Evolutionary conservation across 2,888 invertebrate genomes (phyloP), one percentile per base, ranked within the genome.

Genomic region (Epirrhoe tristata): DNA sequence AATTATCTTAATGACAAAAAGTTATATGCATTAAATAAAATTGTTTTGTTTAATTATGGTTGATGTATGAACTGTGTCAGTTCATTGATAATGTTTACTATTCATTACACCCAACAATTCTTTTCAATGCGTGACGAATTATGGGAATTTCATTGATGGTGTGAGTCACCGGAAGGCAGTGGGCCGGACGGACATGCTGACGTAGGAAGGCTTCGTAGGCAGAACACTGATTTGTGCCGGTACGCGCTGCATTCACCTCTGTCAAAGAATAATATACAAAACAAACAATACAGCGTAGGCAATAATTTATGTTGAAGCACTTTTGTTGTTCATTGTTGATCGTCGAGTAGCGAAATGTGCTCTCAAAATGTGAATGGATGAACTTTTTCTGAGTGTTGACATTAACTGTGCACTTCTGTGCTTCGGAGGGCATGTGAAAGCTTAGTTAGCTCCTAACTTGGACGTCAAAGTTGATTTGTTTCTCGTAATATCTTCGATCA

Each of bases 121-220:
- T 12, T 48, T 17, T 1, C 14, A 32, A 58, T 62, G 63, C 60
- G 67, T 63, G 50, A 60, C 63, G 53, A 63, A 67, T 64, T 36
- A 52, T 59, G 59, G 36, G 58, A 59, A 66, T 68, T 58, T 60
- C 57, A 60, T 63, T 64, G 67, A 57, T n/a, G 17, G 54, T 69
- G 69, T 69, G 69, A 69, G 63, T 69, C 69, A 69, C 69, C 69
- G 66, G 70, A 65, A 67, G 64, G 61, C 59, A 31, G 69, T 61
- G 60, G 61, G 68, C 64, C 66, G 69, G 63, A 66, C 66, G 63
- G 69, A 70, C 64, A 62, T 66, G 50, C 55, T 70, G 69, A 66
- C 69, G 66, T 66, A 66, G 66, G 67, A 48, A 62, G 63, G 58
- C 69, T 63, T 58, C 54, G 64, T 64, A 64, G 68, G 67, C 52